Evolutionary conservation across 2,888 invertebrate genomes (phyloP).

Genomic region (Cerceris ruficornis): DNA sequence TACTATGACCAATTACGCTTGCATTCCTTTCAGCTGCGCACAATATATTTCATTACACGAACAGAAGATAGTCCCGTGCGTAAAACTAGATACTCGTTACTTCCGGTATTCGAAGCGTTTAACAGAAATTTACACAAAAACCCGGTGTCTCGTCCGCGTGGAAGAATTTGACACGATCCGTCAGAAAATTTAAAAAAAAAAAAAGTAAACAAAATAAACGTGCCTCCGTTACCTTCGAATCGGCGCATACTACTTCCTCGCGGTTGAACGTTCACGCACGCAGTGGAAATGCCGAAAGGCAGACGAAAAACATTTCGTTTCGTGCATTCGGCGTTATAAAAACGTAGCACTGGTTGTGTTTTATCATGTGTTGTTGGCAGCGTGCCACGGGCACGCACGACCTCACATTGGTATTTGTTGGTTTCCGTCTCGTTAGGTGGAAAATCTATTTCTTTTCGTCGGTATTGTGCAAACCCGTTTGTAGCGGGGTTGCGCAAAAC

Average conservation of each 20-base stretch:
- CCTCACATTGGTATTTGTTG: slow-evolving; percentile 75
- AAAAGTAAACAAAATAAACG: not conserved
- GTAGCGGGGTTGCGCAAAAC: slow-evolving; percentile 33
- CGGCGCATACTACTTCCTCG: slow-evolving; percentile 33
- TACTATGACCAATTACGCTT: too few relatives aligned
- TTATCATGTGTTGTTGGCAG: slow-evolving; percentile 74
- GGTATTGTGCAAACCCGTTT: slow-evolving; percentile 59
- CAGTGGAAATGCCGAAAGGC: slow-evolving; percentile 36
- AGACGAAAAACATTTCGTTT: slow-evolving; percentile 46
- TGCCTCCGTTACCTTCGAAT: slow-evolving; percentile 1
- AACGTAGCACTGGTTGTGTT: slow-evolving; percentile 62
- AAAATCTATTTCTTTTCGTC: slow-evolving; percentile 78
- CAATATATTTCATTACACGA: too few relatives aligned
- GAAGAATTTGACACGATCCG: not conserved
- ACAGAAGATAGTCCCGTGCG: too few relatives aligned
- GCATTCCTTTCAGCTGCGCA: too few relatives aligned
- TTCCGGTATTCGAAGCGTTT: too few relatives aligned
- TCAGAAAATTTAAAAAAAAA: not conserved
- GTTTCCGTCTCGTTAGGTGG: slow-evolving; percentile 77
- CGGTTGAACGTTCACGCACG: slow-evolving; percentile 25
- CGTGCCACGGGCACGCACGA: slow-evolving; percentile 72
- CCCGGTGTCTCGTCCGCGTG: not conserved
- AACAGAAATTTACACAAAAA: not conserved
- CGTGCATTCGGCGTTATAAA: slow-evolving; percentile 39
- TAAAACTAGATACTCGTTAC: too few relatives aligned